Evolutionary conservation across 35 echinoderm and acorn worm species (phyloP), one percentile per base, ranked within the genome.

Genomic region (Ophioderma brevispina): DNA sequence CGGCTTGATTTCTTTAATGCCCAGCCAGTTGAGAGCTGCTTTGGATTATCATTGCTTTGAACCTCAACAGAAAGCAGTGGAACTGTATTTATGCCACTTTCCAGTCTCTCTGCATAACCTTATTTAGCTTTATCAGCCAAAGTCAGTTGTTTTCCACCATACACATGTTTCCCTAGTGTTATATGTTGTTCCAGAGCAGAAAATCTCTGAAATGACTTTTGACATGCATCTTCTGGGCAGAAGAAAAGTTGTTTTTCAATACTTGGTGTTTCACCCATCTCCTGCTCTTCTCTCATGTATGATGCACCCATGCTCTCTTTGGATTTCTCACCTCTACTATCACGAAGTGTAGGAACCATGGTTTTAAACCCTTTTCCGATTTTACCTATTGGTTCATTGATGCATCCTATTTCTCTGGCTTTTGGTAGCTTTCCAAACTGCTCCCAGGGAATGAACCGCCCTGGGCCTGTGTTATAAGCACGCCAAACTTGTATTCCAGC

Each of bases 221-320:
- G 11, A 25, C 78, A 80, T 3, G 34, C 78, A 80, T 80, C 78
- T 80, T 80, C 78, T 37, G 78, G 78, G 78, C 78, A 80, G 38
- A 80, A 3, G 36, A 80, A 80, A 6, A 80, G 31, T 14, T 35
- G 17, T 14, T 80, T 4, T 18, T 40, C 38, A 70, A 21, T 21
- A 21, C 46, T 11, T 40, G 38, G 17, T 25, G 5, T 30, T 13
- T 70, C 59, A 2, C 2, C 3, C 59, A 13, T 8, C 28, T 70
- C 10, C 5, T 13, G 1, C 23, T 70, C 59, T 70, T 18, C 59
- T 30, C 10, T 25, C 23, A 6, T 70, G 2, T 1, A 25, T 70
- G 5, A 4, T 52, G 8, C 46, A 52, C 8, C 46, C 8, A 52
- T 11, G 23, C 59, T 70, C n/a, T 2, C 6, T 6, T 70, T 70